phyloP scores from a whole-genome alignment of 2,797 vertebrate species.

The Catamblyrhynchus diadema region DNA sequence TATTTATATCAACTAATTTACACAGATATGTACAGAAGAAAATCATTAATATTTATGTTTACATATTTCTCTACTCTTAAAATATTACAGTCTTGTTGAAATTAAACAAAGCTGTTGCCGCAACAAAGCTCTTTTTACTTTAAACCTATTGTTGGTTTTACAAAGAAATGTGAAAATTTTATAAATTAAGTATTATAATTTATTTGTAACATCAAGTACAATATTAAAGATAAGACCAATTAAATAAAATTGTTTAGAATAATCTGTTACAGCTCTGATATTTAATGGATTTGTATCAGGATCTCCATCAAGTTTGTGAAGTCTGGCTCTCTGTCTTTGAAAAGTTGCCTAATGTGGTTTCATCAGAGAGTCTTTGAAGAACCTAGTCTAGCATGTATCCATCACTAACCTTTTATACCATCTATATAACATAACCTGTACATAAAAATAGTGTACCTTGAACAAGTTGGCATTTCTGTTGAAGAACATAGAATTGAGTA shows the following conservation, averaged over 20 bases:
- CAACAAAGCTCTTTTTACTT: constrained; percentile 28
- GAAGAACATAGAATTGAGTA: not conserved
- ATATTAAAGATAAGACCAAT: constrained; percentile 36
- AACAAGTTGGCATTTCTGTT: not conserved
- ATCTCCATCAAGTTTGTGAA: not conserved
- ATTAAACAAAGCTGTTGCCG: not conserved
- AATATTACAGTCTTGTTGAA: not conserved
- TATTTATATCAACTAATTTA: constrained; percentile 47
- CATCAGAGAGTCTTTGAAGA: not conserved
- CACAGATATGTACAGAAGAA: constrained; percentile 17
- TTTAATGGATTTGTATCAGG: not conserved
- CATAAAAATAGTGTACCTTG: not conserved
- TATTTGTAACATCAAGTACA: constrained; percentile 19
- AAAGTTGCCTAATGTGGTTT: not conserved
- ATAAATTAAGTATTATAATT: constrained; percentile 25
- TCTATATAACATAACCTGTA: not conserved
- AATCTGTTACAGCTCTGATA: not conserved
- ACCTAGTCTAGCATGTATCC: not conserved
- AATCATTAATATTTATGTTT: constrained; percentile 11
- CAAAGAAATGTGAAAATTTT: constrained; percentile 19
- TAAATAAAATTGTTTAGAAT: not conserved
- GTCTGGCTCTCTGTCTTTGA: not conserved
- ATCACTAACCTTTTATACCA: not conserved
- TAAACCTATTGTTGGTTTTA: constrained; percentile 30
- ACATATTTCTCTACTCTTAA: constrained; percentile 2